Base-by-base conservation (phyloP, 2,888 invertebrate genomes). In the Yponomeuta cagnagella region DNA sequence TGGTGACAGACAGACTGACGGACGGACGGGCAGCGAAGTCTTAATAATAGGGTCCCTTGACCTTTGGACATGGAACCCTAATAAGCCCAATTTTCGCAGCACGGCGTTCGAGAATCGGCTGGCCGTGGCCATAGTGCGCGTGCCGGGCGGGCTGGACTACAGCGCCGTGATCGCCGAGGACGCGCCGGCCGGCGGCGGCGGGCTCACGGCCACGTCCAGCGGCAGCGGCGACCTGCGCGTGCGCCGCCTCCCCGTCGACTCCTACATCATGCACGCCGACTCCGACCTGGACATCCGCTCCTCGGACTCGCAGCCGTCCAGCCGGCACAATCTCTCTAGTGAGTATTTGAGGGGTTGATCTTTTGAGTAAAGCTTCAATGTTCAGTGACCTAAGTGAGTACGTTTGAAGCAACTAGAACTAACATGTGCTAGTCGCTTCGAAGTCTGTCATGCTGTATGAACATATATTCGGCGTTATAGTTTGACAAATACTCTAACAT, bases 91-190 rank as follows among this genome's bases (percentile, higher is more conserved):
- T n/a, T 15, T 10, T 2, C 83, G 65, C 80, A 96, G 98, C 84
- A 96, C 98, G 77, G 97, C 98, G 0, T 98, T 99, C 86, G 98
- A 99, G 79, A 95, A 96, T 80, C 96, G 98, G 69, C 93, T 98
- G 79, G 96, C 98, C 0, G 97, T 99, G 5, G 96, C 97, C 0
- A 97, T 99, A 75, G 88, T 99, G 9, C 95, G 98, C 37, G 93
- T 98, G 48, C 93, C 95, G 0, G 96, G 96, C 76, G 99, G 99
- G 0, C 90, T 99, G 71, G 98, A 98, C 90, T 97, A 95, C 84
- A 94, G 95, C 8, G 88, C 88, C 65, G 81, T 90, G 72, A 85
- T 86, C 65, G 85, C 85, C 52, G 93, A 90, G 64, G 91, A 86
- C 76, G 80, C 72, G 70, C 75, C 76, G 73, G 74, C 78, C 48